Conservation (phyloP, 1,140 invertebrate genomes). For the Diorhabda carinulata region DNA sequence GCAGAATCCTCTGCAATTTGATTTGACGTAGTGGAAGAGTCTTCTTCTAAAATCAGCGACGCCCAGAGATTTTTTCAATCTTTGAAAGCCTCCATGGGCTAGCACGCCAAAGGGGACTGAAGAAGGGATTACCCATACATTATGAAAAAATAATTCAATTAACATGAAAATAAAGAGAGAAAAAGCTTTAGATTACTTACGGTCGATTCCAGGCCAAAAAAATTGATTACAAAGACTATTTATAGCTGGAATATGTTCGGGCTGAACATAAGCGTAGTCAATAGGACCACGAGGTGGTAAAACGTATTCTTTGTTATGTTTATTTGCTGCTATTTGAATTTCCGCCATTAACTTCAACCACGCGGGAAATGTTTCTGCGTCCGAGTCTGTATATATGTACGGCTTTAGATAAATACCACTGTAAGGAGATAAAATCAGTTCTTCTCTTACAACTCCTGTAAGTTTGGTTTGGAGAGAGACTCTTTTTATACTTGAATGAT, state of each 20-base stretch:
- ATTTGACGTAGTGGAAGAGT: too few species aligned
- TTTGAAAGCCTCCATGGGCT: too few species aligned
- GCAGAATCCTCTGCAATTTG: too few species aligned
- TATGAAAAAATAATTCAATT: too few species aligned
- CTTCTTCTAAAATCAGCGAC: too few species aligned
- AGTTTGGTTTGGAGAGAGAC: constrained; percentile 48
- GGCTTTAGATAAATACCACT: constrained; percentile 69
- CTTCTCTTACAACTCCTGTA: constrained; percentile 52
- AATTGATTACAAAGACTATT: constrained; percentile 76
- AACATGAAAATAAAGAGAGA: too few species aligned
- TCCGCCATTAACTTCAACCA: constrained; percentile 73
- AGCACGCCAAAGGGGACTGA: too few species aligned
- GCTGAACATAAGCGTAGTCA: constrained; percentile 83
- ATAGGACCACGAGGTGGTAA: constrained; percentile 52
- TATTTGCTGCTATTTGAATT: constrained; percentile 60
- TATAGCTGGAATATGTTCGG: constrained; percentile 82
- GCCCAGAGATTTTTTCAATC: too few species aligned
- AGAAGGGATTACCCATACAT: too few species aligned
- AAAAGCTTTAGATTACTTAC: constrained; percentile 52
- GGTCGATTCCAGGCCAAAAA: constrained; percentile 89
- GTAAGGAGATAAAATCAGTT: constrained; percentile 58
- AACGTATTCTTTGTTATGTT: constrained; percentile 52
- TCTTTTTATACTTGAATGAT: constrained; percentile 47
- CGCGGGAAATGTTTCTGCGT: constrained; percentile 58
- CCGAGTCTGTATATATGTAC: constrained; percentile 76